Evolutionary conservation across 2,113 vertebrate species (phyloP), one percentile per base, ranked within the genome.

Genomic region (Mastomys natalensis): DNA sequence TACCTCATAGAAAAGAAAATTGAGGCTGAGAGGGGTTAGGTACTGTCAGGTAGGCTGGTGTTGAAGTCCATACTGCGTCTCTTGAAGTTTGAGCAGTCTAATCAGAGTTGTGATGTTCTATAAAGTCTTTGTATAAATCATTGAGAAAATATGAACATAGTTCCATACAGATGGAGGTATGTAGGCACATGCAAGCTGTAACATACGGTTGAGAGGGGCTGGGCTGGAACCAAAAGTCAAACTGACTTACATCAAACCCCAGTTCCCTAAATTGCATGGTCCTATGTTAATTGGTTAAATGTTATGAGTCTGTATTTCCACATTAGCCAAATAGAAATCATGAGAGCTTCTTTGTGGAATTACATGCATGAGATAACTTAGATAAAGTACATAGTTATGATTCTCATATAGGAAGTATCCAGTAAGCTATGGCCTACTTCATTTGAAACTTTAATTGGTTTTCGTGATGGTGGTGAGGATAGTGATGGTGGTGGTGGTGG

Each of bases 1-100:
- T 17, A 68, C 64, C 82, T 95, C 87, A 82, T n/a, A 73, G 37
- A 85, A 21, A 29, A 84, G 31, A 45, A 90, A 92, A 87, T 43
- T 64, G 53, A 94, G 43, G 8, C 73, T 77, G 45, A 29, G 26
- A 72, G 26, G 45, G 0, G 4, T 88, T 55, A 17, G 51, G 9
- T 51, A 74, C 80, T 31, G 13, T 55, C 29, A 31, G 24, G 31
- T 2, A 73, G 11, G 6, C 93, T 90, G 5, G 11, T 64, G 77
- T 92, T 26, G 24, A 58, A 91, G 48, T 85, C 82, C 80, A 13
- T 78, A 55, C 55, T 81, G 11, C n/a, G 6, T 2, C 8, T 40
- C 51, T 31, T 1, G 7, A 13, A 77, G 51, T 34, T 88, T 16
- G 26, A 58, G 12, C 37, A 15, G 29, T 29, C 60, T 82, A 60